A percentile compares a stretch with the other conserved stretches of the same genome.
These are phyloP conservation scores for Elaphurus davidianus DNA, from an alignment of 2,113 vertebrate species.

Conservation along the genomic window DNA sequence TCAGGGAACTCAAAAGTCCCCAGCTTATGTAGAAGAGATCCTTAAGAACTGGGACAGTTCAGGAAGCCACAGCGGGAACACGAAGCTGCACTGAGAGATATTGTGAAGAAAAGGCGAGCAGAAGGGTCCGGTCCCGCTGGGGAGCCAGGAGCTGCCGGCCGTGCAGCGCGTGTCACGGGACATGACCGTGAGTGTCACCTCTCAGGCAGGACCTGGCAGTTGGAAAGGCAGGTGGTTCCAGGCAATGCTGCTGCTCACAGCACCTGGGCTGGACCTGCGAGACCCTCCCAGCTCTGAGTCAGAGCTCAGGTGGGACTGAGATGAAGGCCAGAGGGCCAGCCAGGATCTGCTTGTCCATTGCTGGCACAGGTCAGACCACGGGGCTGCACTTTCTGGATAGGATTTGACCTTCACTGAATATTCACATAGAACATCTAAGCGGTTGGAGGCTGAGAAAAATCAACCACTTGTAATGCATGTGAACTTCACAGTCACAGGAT, in stretches of 20 bases:
- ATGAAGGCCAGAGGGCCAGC: neutral
- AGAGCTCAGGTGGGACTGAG: neutral
- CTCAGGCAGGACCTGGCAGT: neutral
- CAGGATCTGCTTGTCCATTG: neutral
- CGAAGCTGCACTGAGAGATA: neutral
- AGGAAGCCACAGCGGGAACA: neutral
- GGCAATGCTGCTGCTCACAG: neutral
- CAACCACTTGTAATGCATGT: neutral
- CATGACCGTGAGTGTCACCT: neutral
- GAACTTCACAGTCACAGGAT: slow-evolving; percentile 34
- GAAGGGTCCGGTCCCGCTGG: too few relatives aligned
- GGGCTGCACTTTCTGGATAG: neutral
- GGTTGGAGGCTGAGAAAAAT: neutral
- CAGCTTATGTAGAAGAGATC: neutral
- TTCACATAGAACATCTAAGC: neutral
- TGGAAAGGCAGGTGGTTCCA: neutral
- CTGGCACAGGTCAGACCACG: neutral
- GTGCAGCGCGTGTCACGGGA: accelerated
- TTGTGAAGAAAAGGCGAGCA: neutral
- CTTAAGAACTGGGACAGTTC: neutral
- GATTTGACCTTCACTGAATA: neutral
- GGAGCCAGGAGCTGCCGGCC: neutral
- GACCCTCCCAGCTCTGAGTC: neutral
- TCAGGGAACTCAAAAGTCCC: neutral
- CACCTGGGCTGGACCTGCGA: neutral